Evolutionary conservation across 2,113 vertebrate genomes (phyloP).

Genomic region (Tonatia bakeri): DNA sequence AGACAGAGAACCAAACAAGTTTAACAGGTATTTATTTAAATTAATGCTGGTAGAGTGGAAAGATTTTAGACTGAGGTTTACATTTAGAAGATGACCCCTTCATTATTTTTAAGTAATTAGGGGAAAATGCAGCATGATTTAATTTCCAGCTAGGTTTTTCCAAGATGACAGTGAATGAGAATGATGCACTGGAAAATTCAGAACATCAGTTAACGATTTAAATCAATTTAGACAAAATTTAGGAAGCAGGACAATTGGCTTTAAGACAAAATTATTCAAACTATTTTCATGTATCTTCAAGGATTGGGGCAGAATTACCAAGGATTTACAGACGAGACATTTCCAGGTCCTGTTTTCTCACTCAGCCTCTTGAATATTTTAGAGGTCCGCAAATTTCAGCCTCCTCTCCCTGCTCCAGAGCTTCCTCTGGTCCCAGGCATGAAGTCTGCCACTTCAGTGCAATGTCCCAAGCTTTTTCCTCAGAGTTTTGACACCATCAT

Average conservation of each 20-base stretch:
- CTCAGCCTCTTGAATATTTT: background rate
- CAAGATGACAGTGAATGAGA: background rate
- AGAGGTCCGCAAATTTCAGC: background rate
- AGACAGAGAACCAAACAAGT: background rate
- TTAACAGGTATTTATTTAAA: background rate
- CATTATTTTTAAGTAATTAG: background rate
- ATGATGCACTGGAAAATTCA: background rate
- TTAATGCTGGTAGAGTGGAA: background rate
- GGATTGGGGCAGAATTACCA: background rate
- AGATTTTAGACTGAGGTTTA: background rate
- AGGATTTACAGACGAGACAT: background rate
- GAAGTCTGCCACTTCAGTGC: background rate
- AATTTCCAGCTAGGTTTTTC: constrained; percentile 27
- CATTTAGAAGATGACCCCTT: background rate
- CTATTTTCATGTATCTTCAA: background rate
- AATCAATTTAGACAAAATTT: background rate
- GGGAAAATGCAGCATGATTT: background rate
- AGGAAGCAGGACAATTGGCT: background rate
- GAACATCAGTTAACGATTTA: background rate
- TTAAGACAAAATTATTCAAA: background rate
- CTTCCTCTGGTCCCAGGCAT: background rate
- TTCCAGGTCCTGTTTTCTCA: background rate
- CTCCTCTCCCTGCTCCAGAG: background rate
- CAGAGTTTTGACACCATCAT: background rate
- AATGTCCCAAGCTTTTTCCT: background rate